A percentile compares a stretch with the other conserved stretches of the same genome.
Evolutionary conservation across 2,888 invertebrate species (phyloP).

Genomic region (Drosophila antonietae): DNA sequence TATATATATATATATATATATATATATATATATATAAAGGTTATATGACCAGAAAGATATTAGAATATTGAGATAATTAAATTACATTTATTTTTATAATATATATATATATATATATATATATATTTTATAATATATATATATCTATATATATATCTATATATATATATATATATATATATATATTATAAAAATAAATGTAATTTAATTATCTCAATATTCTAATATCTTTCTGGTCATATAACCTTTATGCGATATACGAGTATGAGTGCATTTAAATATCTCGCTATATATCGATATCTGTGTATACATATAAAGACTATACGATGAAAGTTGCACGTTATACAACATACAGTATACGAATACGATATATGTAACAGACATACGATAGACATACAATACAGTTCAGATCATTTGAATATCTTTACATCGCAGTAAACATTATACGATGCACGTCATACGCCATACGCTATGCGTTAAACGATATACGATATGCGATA

Average conservation of each 20-base stretch:
- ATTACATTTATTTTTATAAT: too few relatives aligned
- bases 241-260: background rate
- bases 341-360: background rate
- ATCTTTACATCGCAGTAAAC: background rate
- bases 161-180: too few relatives aligned
- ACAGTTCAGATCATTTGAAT: background rate
- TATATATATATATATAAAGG: too few relatives aligned
- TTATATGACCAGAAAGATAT: too few relatives aligned
- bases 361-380: background rate
- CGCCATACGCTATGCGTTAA: background rate
- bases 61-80: too few relatives aligned
- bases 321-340: background rate
- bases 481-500: slow-evolving; percentile 2
- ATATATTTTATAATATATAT: too few relatives aligned
- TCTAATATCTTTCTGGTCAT: background rate
- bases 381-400: background rate
- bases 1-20: too few relatives aligned
- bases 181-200: background rate
- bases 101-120: too few relatives aligned
- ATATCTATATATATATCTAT: too few relatives aligned
- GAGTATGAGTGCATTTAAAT: background rate
- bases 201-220: background rate
- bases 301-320: background rate
- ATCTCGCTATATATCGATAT: background rate
- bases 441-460: slow-evolving; percentile 3